Percentiles rank a stretch among this genome's conserved stretches.
Evolutionary conservation across 1,140 invertebrate genomes (phyloP).

Genomic region (Rhagoletis zephyria): DNA sequence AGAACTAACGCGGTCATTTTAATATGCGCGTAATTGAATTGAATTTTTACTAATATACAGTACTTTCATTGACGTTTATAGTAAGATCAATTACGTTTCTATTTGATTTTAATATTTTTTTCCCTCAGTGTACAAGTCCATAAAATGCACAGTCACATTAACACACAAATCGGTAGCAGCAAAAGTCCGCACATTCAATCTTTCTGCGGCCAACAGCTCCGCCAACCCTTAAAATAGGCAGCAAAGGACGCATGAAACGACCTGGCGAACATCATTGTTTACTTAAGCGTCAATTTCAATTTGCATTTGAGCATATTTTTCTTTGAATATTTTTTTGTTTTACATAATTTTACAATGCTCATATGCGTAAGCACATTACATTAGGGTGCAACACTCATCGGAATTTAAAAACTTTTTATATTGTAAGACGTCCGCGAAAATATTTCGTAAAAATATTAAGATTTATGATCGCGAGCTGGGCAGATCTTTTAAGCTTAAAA

Average conservation of each 20-base stretch:
- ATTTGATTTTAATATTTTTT: too few relatives aligned
- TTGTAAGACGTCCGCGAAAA: too few relatives aligned
- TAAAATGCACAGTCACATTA: not conserved
- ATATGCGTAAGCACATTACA: constrained; percentile 22
- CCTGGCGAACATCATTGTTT: constrained; percentile 60
- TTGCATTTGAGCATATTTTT: constrained; percentile 62
- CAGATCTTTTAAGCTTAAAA: too few relatives aligned
- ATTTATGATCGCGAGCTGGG: too few relatives aligned
- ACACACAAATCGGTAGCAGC: not conserved
- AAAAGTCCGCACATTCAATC: not conserved
- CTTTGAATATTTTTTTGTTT: constrained; percentile 21
- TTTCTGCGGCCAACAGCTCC: not conserved
- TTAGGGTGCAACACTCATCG: too few relatives aligned
- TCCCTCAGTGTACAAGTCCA: not conserved
- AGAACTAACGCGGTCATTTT: too few relatives aligned
- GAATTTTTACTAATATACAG: too few relatives aligned
- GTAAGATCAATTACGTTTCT: too few relatives aligned
- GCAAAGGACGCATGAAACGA: not conserved
- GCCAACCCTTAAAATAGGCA: not conserved
- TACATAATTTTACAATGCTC: not conserved
- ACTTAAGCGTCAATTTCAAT: constrained; percentile 72
- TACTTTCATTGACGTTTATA: too few relatives aligned
- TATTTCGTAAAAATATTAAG: too few relatives aligned
- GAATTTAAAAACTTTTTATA: too few relatives aligned
- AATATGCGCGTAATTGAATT: too few relatives aligned